These are phyloP conservation scores for Pinctada fucata DNA, from an alignment of 2,888 invertebrate species.

Conservation along the genomic window DNA sequence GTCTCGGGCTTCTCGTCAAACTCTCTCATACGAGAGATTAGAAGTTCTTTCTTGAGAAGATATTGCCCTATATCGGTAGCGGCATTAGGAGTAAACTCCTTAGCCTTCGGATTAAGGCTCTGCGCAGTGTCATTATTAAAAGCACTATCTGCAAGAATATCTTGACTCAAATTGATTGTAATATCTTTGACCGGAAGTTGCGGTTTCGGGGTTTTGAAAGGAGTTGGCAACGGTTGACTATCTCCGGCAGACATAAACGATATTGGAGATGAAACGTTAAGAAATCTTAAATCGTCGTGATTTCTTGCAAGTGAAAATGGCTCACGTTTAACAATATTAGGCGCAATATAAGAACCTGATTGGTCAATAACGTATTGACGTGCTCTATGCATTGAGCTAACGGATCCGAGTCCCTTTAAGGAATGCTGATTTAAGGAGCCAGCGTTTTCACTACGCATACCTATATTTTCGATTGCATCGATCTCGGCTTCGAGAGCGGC, in stretches of 20 bases:
- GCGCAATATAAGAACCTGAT: not conserved
- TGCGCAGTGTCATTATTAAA: not conserved
- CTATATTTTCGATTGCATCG: slow-evolving; percentile 9
- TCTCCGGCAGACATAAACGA: not conserved
- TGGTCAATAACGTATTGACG: slow-evolving; percentile 2
- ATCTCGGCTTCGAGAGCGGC: not conserved
- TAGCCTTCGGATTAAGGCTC: not conserved
- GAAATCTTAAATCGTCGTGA: too few relatives aligned
- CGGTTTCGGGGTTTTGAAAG: not conserved
- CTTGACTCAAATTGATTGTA: slow-evolving; percentile 4
- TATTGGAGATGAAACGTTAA: too few relatives aligned
- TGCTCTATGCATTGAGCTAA: not conserved
- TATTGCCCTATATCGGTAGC: slow-evolving; percentile 1
- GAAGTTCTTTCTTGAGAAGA: slow-evolving; percentile 13
- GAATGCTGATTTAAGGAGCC: not conserved
- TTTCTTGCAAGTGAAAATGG: too few relatives aligned
- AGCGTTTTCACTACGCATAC: not conserved
- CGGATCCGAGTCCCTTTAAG: slow-evolving; percentile 1
- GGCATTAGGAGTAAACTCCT: not conserved
- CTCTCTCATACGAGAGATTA: not conserved
- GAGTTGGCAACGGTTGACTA: not conserved
- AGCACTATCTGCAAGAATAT: not conserved
- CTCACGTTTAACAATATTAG: not conserved
- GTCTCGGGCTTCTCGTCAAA: slow-evolving; percentile 17
- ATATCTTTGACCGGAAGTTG: slow-evolving; percentile 4